Evolutionary conservation across 2,113 vertebrate genomes (phyloP), one percentile per base, ranked within the genome.

Genomic region (Vombatus ursinus): DNA sequence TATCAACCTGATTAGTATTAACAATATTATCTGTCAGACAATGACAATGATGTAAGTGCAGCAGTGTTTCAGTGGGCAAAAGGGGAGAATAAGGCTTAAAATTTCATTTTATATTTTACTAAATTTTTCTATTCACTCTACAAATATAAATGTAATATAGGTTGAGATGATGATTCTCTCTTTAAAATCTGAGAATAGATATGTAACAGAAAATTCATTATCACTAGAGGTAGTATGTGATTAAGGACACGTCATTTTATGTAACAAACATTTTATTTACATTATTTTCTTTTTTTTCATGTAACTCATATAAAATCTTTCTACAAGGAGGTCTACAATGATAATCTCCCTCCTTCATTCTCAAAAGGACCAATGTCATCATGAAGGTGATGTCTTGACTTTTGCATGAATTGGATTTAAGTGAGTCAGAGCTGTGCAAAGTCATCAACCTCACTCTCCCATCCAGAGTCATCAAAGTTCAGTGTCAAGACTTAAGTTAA

Each of bases 141-240:
- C 14, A n/a, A 37, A 84, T 84, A 23, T 2, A 84, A 23, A 84
- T 23, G 16, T 84, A 19, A 77, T 7, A 77, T 19, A 84, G 68
- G 19, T 44, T 84, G 6, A 84, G 37, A 44, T 84, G 68, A 84
- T 44, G 19, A 50, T 31, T 0, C 28, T 61, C 49, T 95, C n/a
- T 91, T 90, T 4, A 61, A 92, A 90, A 95, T 96, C 49, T 90
- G 12, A 90, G 92, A 84, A 57, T 52, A 54, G 7, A 47, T 90
- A 92, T 24, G 61, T 92, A 3, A 28, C 7, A 47, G 47, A 93
- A 95, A 90, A 47, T 52, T 1, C 68, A 0, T 89, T 14, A 49
- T 89, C 16, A 89, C 6, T 0, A 53, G 22, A 84, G 89, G 16
- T 61, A 94, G 37, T 84, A 48, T 50, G 11, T 50, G 0, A 50